These are phyloP conservation scores for Poecilia latipinna DNA, from an alignment of 2,113 vertebrate species.

Conservation along the genomic window DNA sequence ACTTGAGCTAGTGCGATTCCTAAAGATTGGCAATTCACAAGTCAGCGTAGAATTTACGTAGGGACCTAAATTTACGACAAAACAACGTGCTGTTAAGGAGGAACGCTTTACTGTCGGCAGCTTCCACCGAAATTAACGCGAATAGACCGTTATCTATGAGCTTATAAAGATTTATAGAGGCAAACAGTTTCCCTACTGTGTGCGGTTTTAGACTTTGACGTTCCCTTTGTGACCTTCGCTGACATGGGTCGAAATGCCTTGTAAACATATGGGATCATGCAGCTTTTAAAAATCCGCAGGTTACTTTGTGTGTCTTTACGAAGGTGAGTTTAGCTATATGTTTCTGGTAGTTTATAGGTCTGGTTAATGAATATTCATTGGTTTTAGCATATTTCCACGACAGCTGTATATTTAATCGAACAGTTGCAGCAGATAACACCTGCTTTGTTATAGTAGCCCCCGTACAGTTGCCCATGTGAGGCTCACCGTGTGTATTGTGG, in stretches of 20 bases:
- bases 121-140: background rate
- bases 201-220: background rate
- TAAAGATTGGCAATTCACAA: background rate
- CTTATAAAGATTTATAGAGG: background rate
- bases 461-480: slow-evolving; percentile 40
- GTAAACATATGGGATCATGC: slow-evolving; percentile 34
- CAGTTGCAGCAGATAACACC: slow-evolving; percentile 1
- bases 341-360: background rate
- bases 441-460: slow-evolving; percentile 38
- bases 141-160: background rate
- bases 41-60: background rate
- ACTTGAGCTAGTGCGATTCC: slow-evolving; percentile 17
- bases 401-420: background rate
- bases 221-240: background rate
- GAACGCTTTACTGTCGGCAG: background rate
- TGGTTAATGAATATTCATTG: background rate
- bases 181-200: background rate
- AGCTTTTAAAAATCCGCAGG: slow-evolving; percentile 36
- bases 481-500: slow-evolving; percentile 66
- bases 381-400: background rate
- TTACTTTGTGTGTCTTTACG: slow-evolving; percentile 13
- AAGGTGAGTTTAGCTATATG: slow-evolving; percentile 44
- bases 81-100: background rate
- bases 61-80: background rate
- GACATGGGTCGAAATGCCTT: background rate